Percentiles rank a stretch among this genome's conserved stretches.
phyloP scores from a whole-genome alignment of 2,113 vertebrate species.

The Oreotragus oreotragus region DNA sequence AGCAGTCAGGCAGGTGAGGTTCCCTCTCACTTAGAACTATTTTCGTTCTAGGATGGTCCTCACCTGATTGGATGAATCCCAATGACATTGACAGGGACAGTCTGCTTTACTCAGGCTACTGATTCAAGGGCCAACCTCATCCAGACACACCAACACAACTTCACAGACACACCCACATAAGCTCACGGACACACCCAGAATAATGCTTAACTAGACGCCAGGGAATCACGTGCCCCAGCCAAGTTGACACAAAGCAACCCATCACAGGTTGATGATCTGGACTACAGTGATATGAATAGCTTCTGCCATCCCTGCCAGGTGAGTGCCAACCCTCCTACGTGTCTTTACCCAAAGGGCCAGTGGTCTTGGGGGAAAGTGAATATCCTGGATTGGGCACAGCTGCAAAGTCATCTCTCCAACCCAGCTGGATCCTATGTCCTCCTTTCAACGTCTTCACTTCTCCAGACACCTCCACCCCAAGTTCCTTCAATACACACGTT shows the following conservation, averaged over 20 bases:
- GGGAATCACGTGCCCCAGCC: neutral
- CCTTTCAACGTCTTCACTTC: neutral
- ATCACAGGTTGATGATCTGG: neutral
- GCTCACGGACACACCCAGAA: neutral
- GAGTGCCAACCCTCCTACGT: neutral
- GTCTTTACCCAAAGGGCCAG: neutral
- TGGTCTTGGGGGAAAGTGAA: too few relatives aligned
- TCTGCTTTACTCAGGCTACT: neutral
- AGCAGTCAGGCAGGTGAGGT: too few relatives aligned
- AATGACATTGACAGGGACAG: fast-evolving
- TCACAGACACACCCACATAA: neutral
- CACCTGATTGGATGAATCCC: neutral
- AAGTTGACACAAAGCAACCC: neutral
- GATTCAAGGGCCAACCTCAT: neutral
- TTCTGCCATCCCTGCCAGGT: neutral
- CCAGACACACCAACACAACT: neutral
- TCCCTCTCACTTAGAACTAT: neutral
- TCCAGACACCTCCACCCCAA: neutral
- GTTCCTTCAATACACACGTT: neutral
- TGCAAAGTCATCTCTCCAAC: neutral
- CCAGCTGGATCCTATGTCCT: neutral
- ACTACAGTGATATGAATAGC: neutral
- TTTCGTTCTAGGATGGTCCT: neutral
- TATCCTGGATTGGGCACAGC: neutral
- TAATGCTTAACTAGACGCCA: neutral